A percentile compares a stretch with the other conserved stretches of the same genome.
These are phyloP conservation scores for Calycopis cecrops DNA, from an alignment of 1,140 invertebrate species.

Conservation along the genomic window DNA sequence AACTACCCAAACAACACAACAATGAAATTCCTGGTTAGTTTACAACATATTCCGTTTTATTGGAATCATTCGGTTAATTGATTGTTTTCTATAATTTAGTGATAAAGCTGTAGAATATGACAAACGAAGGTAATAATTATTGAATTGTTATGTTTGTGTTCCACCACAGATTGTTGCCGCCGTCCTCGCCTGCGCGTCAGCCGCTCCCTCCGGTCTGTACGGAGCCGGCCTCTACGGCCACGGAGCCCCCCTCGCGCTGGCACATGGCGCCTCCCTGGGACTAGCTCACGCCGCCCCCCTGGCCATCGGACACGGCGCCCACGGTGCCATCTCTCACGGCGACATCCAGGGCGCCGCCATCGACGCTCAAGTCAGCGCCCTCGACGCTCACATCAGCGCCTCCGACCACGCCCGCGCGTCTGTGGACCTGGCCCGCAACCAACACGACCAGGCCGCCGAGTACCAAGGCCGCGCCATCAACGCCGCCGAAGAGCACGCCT, in stretches of 20 bases:
- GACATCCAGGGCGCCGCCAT: constrained; percentile 44
- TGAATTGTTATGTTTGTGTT: constrained; percentile 10
- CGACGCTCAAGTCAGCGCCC: too few species aligned
- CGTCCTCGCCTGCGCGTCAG: constrained; percentile 52
- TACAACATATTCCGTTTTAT: background rate
- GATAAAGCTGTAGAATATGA: too few species aligned
- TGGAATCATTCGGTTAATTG: background rate
- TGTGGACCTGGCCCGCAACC: constrained; percentile 51
- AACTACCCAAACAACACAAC: constrained; percentile 43
- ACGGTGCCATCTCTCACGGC: constrained; percentile 43
- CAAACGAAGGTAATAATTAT: too few species aligned
- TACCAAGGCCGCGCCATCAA: constrained; percentile 72
- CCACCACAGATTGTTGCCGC: constrained; percentile 46
- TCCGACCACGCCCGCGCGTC: constrained; percentile 44
- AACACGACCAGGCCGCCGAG: constrained; percentile 75
- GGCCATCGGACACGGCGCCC: constrained; percentile 26
- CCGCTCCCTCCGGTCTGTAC: constrained; percentile 45
- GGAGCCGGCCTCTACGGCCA: constrained; percentile 16
- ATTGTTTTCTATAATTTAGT: background rate
- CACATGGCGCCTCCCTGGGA: constrained; percentile 34
- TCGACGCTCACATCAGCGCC: constrained; percentile 49
- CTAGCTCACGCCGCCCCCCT: constrained; percentile 40
- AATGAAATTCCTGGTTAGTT: constrained; percentile 55
- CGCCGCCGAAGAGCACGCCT: constrained; percentile 68
- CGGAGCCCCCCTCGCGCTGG: constrained; percentile 34